phyloP scores from a whole-genome alignment of 2,888 invertebrate genomes.

The Amiota communis region DNA sequence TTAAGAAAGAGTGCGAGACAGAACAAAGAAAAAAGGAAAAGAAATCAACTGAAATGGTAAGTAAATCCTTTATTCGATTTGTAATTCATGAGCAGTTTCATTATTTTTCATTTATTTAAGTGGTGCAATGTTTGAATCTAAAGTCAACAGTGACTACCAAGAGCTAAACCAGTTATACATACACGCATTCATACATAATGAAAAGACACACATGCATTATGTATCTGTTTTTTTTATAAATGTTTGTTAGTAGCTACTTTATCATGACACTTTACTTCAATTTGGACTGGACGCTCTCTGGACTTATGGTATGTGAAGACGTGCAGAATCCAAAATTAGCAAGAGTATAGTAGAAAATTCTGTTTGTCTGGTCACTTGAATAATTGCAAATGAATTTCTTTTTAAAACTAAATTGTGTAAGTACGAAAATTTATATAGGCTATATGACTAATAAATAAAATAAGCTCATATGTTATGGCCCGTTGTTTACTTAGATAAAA shows the following conservation, averaged over 20 bases:
- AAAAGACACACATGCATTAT: no score
- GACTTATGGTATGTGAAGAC: conserved; percentile 51
- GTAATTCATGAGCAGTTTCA: conserved; percentile 66
- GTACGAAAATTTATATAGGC: neutral
- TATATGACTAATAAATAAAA: neutral
- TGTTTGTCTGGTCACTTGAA: conserved; percentile 49
- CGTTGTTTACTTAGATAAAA: no score
- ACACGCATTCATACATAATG: no score
- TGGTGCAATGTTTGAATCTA: conserved; percentile 41
- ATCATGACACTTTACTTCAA: conserved; percentile 49
- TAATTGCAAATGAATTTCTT: conserved; percentile 7
- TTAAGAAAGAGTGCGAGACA: no score
- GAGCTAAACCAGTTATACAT: conserved; percentile 8
- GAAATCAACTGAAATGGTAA: no score
- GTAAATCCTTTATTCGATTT: conserved; percentile 66
- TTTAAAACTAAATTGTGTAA: no score
- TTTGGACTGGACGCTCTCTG: conserved; percentile 9
- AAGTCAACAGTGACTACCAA: conserved; percentile 40
- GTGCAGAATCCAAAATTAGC: conserved; percentile 61
- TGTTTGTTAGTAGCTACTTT: conserved; percentile 48
- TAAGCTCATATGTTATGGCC: no score
- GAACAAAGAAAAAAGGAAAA: no score
- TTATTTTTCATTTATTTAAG: conserved; percentile 66
- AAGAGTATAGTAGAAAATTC: conserved; percentile 65
- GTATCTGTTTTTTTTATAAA: neutral